Evolutionary conservation across 2,888 invertebrate species (phyloP).

Genomic region (Ophion slaviceki): DNA sequence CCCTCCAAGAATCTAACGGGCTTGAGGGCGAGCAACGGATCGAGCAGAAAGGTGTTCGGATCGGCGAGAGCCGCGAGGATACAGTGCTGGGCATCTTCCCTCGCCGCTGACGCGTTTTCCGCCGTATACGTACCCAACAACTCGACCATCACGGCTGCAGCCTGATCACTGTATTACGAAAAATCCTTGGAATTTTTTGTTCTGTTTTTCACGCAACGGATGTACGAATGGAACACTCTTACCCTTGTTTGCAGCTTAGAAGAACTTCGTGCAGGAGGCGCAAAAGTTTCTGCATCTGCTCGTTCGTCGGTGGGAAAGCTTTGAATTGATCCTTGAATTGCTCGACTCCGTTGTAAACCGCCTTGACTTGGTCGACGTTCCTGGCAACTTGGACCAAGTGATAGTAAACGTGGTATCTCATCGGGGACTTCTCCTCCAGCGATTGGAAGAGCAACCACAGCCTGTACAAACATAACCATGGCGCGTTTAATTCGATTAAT

Average conservation of each 20-base stretch:
- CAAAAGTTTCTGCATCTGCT: conserved; percentile 96
- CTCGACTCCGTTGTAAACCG: conserved; percentile 93
- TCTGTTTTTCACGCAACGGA: background rate
- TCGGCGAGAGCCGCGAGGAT: conserved; percentile 98
- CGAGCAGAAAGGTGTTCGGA: conserved; percentile 97
- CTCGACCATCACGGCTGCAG: conserved; percentile 98
- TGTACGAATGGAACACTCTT: background rate
- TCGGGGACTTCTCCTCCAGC: conserved; percentile 91
- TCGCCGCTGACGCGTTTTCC: conserved; percentile 97
- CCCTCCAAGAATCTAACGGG: conserved; percentile 98
- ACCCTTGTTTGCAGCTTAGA: conserved; percentile 94
- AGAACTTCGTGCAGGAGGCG: conserved; percentile 94
- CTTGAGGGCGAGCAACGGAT: conserved; percentile 96
- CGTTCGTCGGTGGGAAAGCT: conserved; percentile 92
- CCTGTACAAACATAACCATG: conserved; percentile 84
- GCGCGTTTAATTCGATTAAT: too few relatives aligned
- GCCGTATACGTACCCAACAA: conserved; percentile 97
- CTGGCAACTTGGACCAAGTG: conserved; percentile 95
- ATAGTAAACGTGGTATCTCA: conserved; percentile 96
- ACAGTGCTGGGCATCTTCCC: conserved; percentile 98
- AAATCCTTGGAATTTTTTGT: conserved; percentile 25
- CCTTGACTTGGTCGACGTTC: conserved; percentile 92
- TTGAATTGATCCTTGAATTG: conserved; percentile 92
- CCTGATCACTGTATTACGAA: conserved; percentile 89
- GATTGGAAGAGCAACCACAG: conserved; percentile 97